phyloP scores from a whole-genome alignment of 1,140 invertebrate species.

The Ceratosolen solmsi region DNA sequence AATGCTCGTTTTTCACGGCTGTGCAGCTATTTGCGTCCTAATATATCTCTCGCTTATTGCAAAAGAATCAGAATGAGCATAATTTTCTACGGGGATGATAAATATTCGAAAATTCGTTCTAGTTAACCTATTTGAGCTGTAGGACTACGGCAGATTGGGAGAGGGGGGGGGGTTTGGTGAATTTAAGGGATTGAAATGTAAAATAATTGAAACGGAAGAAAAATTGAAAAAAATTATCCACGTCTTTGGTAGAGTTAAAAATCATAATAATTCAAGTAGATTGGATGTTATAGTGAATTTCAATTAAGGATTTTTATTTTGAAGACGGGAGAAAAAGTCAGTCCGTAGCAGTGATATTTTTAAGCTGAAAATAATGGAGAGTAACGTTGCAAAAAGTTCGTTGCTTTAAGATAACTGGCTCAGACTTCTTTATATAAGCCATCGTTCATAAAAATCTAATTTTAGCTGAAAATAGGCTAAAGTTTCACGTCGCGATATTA shows the following conservation, averaged over 20 bases:
- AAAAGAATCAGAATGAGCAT: not conserved
- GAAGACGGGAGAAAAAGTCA: not conserved
- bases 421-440: not conserved
- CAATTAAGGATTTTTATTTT: not conserved
- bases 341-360: not conserved
- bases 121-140: not conserved
- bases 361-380: not conserved
- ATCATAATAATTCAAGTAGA: not conserved
- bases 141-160: too few relatives aligned
- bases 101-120: not conserved
- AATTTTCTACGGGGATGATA: not conserved
- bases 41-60: not conserved
- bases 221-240: not conserved
- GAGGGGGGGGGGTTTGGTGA: not conserved
- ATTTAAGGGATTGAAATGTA: not conserved
- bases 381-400: not conserved
- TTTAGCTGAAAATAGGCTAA: not conserved
- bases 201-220: not conserved
- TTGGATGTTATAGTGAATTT: not conserved
- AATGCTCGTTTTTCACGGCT: not conserved
- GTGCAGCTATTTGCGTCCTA: not conserved
- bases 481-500: not conserved
- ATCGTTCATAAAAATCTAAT: constrained; percentile 20
- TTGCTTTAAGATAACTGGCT: not conserved
- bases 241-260: not conserved